Conservation (phyloP, 2,797 vertebrate species). For the Poliocrania exsul region DNA sequence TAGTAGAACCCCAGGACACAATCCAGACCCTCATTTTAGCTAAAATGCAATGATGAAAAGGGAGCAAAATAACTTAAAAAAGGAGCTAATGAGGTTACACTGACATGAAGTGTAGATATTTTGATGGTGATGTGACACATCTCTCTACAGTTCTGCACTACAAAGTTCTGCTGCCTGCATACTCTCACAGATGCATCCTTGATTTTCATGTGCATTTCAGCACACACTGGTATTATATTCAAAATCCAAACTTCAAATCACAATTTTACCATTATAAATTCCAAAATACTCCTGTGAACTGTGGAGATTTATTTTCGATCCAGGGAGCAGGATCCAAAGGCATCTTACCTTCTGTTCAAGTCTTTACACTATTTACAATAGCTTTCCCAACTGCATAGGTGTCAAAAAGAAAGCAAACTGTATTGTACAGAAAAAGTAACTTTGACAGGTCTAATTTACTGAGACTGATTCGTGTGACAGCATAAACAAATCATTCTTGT, state of each 20-base stretch:
- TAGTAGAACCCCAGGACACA: not conserved
- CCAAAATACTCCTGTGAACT: not conserved
- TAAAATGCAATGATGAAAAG: not conserved
- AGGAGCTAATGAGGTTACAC: not conserved
- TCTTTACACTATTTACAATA: constrained; percentile 57
- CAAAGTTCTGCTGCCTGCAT: not conserved
- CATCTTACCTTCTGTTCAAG: constrained; percentile 9
- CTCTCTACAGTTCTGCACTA: not conserved
- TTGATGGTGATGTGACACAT: not conserved
- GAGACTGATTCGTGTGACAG: constrained; percentile 68
- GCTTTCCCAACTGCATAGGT: constrained; percentile 45
- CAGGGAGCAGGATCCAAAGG: not conserved
- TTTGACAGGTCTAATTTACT: constrained; percentile 73
- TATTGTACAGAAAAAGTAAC: constrained; percentile 67
- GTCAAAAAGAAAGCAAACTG: constrained; percentile 66
- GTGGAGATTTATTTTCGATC: not conserved
- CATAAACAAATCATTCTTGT: constrained; percentile 75
- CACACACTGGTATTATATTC: not conserved
- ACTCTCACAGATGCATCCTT: not conserved
- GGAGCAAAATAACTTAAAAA: not conserved
- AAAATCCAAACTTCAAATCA: not conserved
- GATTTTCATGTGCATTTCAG: not conserved
- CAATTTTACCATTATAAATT: not conserved
- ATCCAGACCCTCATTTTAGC: not conserved
- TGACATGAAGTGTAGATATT: not conserved